A percentile compares a stretch with the other conserved stretches of the same genome.
These are phyloP conservation scores for Leptarthrus brevirostris DNA, from an alignment of 2,888 invertebrate species.

Conservation along the genomic window DNA sequence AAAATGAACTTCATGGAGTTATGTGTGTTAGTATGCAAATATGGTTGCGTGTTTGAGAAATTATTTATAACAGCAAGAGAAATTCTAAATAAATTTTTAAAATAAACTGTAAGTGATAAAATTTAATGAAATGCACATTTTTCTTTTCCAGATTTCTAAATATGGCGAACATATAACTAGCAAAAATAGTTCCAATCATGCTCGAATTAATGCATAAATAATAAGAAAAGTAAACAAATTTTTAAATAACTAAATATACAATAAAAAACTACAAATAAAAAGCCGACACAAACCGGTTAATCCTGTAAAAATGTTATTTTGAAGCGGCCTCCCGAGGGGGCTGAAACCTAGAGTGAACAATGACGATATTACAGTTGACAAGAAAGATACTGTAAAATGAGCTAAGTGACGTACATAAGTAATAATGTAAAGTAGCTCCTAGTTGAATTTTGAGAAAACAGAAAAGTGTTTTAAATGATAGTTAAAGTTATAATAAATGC, in stretches of 20 bases:
- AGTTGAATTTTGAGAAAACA: not conserved
- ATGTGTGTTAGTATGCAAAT: too few species aligned
- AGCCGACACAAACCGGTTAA: not conserved
- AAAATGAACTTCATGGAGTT: too few species aligned
- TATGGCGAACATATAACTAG: too few species aligned
- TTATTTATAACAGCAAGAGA: too few species aligned
- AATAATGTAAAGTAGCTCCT: not conserved
- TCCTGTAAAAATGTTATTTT: conserved; percentile 47
- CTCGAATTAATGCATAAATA: too few species aligned
- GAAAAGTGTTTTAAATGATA: conserved; percentile 40
- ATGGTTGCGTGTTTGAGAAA: too few species aligned
- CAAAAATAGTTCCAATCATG: too few species aligned
- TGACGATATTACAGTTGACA: conserved; percentile 26
- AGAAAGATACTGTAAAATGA: conserved; percentile 10
- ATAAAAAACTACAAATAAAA: not conserved
- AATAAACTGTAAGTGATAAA: too few species aligned
- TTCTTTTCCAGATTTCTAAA: too few species aligned
- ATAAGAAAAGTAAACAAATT: not conserved
- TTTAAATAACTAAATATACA: not conserved
- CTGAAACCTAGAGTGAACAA: conserved; percentile 50
- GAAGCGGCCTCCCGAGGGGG: conserved; percentile 52
- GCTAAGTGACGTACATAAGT: conserved; percentile 4
- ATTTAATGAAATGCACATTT: too few species aligned
- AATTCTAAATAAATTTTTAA: too few species aligned
- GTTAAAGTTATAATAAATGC: conserved; percentile 68